Evolutionary conservation across 1,140 invertebrate species (phyloP), one percentile per base, ranked within the genome.

Genomic region (Galleria mellonella): DNA sequence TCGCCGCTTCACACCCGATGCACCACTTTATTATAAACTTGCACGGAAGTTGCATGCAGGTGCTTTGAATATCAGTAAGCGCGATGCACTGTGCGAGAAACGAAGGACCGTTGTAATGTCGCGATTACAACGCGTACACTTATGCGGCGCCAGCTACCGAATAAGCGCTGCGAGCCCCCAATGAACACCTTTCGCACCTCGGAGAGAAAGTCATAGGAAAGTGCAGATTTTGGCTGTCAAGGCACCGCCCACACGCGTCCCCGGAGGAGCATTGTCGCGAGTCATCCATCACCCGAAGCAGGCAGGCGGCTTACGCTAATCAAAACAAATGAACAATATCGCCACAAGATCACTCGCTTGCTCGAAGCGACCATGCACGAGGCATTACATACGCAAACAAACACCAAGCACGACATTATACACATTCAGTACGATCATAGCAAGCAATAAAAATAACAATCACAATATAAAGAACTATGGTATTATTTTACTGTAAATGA

Each of bases 121-220:
- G 49, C 70, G 72, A 78, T 83, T 79, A 78, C 66, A 72, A 66
- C 76, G 78, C 66, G 72, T 74, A 77, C 74, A 70, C 74, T 74
- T 78, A 78, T 74, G 74, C 71, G 70, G 62, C 61, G 74, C 55
- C 71, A 58, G 75, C 82, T 83, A 85, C 82, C 68, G 81, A 83
- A 83, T 73, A 77, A 84, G 66, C 68, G 72, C 66, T 64, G 73
- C 62, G 65, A 75, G 75, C 75, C 76, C 75, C 72, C 70, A 39
- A 59, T 71, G 63, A 62, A 73, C 71, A 84, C 78, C 82, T 82
- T 79, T 85, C 76, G 78, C 78, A 83, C 78, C 76, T 84, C 78
- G 54, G 71, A 85, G 82, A 83, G 82, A 85, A 85, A 85, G 82
- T 83, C 60, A 66, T 69, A 85, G 77, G 82, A 85, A 85, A 85